These are phyloP conservation scores for Galerucella pusilla DNA, from an alignment of 2,888 invertebrate species.

Conservation along the genomic window DNA sequence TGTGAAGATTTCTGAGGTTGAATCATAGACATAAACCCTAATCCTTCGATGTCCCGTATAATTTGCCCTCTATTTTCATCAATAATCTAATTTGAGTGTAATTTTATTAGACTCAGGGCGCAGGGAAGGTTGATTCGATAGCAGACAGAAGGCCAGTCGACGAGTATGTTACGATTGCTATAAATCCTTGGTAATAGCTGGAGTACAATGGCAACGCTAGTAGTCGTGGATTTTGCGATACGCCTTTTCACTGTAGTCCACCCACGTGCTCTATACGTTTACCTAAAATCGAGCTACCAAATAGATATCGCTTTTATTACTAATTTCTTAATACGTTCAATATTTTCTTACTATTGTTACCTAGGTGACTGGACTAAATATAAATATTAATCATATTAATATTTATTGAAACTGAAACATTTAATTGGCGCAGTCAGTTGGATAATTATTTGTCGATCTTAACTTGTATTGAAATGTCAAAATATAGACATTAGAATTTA, in stretches of 20 bases:
- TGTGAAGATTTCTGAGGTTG: slow-evolving; percentile 30
- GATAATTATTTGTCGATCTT: too few relatives aligned
- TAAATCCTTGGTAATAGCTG: slow-evolving; percentile 65
- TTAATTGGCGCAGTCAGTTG: too few relatives aligned
- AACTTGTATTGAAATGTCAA: not conserved
- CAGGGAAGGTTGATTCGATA: slow-evolving; percentile 46
- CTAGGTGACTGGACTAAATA: not conserved
- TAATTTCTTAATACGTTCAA: slow-evolving; percentile 11
- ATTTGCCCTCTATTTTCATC: slow-evolving; percentile 43
- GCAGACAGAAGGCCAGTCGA: slow-evolving; percentile 54
- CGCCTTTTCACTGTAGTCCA: slow-evolving; percentile 65
- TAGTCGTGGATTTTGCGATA: slow-evolving; percentile 63
- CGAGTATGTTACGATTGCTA: slow-evolving; percentile 64
- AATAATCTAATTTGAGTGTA: slow-evolving; percentile 44
- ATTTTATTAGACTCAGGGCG: slow-evolving; percentile 42
- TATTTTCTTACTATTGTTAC: slow-evolving; percentile 3
- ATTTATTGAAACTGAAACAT: too few relatives aligned
- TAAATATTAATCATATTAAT: too few relatives aligned
- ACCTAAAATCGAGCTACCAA: slow-evolving; percentile 57
- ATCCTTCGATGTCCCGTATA: slow-evolving; percentile 41
- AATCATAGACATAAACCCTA: slow-evolving; percentile 39
- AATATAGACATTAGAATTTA: not conserved
- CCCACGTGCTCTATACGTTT: slow-evolving; percentile 55
- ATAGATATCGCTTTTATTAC: slow-evolving; percentile 45
- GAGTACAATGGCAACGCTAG: slow-evolving; percentile 64